Base-by-base conservation (phyloP, 2,113 vertebrate species). In the Bubo scandiacus region DNA sequence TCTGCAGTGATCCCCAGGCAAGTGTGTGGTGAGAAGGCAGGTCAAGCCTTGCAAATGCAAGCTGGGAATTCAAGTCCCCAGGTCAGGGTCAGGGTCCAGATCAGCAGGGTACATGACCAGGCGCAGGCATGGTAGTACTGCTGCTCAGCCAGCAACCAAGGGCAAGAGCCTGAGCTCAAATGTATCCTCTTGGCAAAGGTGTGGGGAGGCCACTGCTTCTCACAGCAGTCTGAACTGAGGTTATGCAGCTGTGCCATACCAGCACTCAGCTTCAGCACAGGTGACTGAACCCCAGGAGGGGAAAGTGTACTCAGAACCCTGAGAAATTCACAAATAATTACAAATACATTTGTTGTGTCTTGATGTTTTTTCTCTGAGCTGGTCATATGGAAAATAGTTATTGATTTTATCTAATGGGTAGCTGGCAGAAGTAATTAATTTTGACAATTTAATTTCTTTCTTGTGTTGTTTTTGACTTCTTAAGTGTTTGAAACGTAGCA, bases 351-450 rank as follows among this genome's bases (percentile, higher is more conserved):
- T 72, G 34, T 70, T 91, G 8, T 61, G 34, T 55, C 89, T 89
- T 70, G 22, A 9, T 70, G 10, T 22, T 83, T 81, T 89, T 55
- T 38, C 9, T 59, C 34, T 61, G 36, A 93, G 62, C 34, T 80
- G 70, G 11, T 80, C 19, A 21, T 83, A 88, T 58, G 55, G 75
- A 94, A 93, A 96, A 90, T 43, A 92, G 40, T 25, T 92, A 93
- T 77, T 86, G 71, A 94, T 88, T 92, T 94, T 90, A 65, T 57
- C 58, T 93, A 93, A 79, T 80, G n/a, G 30, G 43, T 90, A 80
- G 40, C 36, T 82, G n/a, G 36, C 25, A 95, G 17, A 92, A 82
- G 54, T 88, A 92, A 88, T 93, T 86, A 90, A 86, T 96, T 95
- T 88, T 91, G 88, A 79, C 32, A 59, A 47, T 88, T 81, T 91